phyloP scores from a whole-genome alignment of 2,888 invertebrate species.

The Drosophila lutescens region DNA sequence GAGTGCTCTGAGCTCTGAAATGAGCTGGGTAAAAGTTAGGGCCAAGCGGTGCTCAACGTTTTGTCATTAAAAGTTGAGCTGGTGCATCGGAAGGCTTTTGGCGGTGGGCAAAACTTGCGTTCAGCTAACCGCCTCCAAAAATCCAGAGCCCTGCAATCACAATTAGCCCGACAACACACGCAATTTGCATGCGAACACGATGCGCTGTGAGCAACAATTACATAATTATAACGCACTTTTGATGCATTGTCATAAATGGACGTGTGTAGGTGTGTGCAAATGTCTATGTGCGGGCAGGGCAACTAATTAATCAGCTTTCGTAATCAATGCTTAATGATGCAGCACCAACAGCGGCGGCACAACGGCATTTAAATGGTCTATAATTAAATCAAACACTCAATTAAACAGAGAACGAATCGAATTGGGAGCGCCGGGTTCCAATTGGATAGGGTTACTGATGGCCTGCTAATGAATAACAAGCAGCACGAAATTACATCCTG shows the following conservation, averaged over 20 bases:
- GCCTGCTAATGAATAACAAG: conserved; percentile 30
- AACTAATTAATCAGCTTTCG: conserved; percentile 67
- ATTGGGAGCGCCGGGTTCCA: conserved; percentile 12
- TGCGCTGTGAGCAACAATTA: conserved; percentile 51
- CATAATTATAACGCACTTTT: conserved; percentile 59
- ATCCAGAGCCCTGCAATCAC: conserved; percentile 16
- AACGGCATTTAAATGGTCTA: conserved; percentile 61
- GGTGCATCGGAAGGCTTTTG: conserved; percentile 34
- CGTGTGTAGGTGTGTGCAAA: conserved; percentile 6
- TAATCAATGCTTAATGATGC: conserved; percentile 74
- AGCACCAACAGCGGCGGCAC: conserved; percentile 43
- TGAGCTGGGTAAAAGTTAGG: conserved; percentile 48
- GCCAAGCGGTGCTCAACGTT: conserved; percentile 62
- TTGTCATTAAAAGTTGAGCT: conserved; percentile 68
- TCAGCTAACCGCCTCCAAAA: neutral
- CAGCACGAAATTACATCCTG: conserved; percentile 7
- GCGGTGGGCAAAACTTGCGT: conserved; percentile 12
- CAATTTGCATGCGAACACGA: conserved; percentile 38
- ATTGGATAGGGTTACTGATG: conserved; percentile 39
- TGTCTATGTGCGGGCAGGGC: conserved; percentile 22
- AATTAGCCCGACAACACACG: conserved; percentile 31
- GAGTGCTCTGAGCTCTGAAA: conserved; percentile 19
- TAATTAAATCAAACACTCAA: conserved; percentile 78
- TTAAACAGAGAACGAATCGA: conserved; percentile 50
- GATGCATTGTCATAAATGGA: conserved; percentile 43